Evolutionary conservation across 2,888 invertebrate species (phyloP), one percentile per base, ranked within the genome.

Genomic region (Cosmia trapezina): DNA sequence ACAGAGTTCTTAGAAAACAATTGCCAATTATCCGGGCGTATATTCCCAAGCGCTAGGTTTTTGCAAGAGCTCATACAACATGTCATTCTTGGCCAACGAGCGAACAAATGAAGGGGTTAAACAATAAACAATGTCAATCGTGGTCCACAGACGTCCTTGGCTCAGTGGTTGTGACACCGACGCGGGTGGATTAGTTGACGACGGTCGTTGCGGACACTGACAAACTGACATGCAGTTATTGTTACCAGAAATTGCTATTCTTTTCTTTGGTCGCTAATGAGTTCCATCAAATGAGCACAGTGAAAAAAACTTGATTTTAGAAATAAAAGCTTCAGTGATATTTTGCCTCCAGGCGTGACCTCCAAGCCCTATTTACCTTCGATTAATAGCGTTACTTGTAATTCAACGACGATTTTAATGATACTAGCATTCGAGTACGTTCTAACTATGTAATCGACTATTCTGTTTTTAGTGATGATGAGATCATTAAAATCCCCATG

Each of bases 51-150:
- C 86, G 84, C 75, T 87, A 77, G 71, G 84, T 89, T 90, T 90
- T 90, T 88, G 88, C 86, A 85, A 85, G 79, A 83, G 69, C 83
- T 82, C 83, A 83, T 87, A 85, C 87, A 85, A 87, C 86, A 88
- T 87, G 88, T 90, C 89, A 89, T 89, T 89, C 87, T 91, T 91
- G 85, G 85, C 90, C 88, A 92, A 92, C 87, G 83, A 87, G 78
- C 86, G 86, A 83, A 88, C 87, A 91, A 89, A 89, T 88, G 91
- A 88, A 89, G 89, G 88, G 37, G 80, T 86, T 89, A 88, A 89
- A 93, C 92, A 92, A 92, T 91, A 90, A 91, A 92, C 91, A 93
- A 92, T 92, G 93, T 92, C 91, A 92, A 90, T 89, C 86, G 86
- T 86, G 87, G 86, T 87, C 83, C 86, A 85, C 86, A 78, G 79